Evolutionary conservation across 2,797 vertebrate genomes (phyloP).

Genomic region (Bucorvus abyssinicus): DNA sequence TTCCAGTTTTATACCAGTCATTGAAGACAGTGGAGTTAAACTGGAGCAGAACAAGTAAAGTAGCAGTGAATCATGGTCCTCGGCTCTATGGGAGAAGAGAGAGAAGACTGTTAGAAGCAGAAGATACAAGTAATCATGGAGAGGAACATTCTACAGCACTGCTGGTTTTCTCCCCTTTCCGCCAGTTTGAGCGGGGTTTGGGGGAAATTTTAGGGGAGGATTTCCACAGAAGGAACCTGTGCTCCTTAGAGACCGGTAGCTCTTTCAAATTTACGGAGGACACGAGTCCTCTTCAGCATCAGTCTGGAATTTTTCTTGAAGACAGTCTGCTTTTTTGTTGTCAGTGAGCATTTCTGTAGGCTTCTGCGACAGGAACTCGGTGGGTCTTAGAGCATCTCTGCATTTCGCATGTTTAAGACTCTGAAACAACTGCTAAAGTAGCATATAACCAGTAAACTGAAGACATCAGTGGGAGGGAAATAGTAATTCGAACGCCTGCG

Average conservation of each 20-base stretch:
- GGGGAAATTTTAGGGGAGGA: background rate
- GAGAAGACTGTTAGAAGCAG: background rate
- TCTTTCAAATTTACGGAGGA: background rate
- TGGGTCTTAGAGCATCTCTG: background rate
- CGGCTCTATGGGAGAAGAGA: background rate
- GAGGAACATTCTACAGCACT: background rate
- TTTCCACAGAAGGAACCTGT: background rate
- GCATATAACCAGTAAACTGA: background rate
- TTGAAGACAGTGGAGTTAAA: slow-evolving; percentile 8
- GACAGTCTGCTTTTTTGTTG: background rate
- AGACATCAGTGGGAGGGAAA: background rate
- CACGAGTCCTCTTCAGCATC: background rate
- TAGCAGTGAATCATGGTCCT: background rate
- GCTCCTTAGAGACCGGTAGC: background rate
- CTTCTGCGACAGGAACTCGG: background rate
- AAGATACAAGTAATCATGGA: background rate
- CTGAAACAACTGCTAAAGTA: background rate
- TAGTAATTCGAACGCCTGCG: background rate
- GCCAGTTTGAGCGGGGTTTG: rapidly evolving
- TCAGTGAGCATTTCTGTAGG: background rate
- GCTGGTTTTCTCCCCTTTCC: background rate
- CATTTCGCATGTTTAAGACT: background rate
- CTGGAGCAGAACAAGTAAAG: background rate
- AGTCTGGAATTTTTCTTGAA: background rate
- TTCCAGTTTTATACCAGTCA: slow-evolving; percentile 8